Base-by-base conservation (phyloP, 2,113 vertebrate genomes). In the Tringa solitaria region DNA sequence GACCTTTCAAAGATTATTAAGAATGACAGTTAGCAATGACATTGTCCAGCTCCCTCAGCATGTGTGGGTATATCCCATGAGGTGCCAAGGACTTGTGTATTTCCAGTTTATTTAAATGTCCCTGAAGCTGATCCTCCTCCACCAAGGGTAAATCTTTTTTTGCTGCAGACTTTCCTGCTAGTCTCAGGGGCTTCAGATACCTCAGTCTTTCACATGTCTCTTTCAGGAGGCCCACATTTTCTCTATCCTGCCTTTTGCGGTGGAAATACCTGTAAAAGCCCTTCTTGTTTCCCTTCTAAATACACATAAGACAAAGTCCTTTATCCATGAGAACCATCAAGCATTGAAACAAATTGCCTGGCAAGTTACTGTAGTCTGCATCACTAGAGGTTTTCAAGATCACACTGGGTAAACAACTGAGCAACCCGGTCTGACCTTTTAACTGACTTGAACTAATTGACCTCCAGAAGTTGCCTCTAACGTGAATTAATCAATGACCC, bases 41-140 rank as follows among this genome's bases (percentile, higher is more conserved):
- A 79, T 26, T 0, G 0, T 16, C 11, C 60, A 54, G 21, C 11
- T 39, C 15, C 24, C 24, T 63, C 10, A 18, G 60, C 35, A 27
- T 28, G 59, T 61, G 60, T 63, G 35, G 10, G 16, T 39, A 63
- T 63, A 39, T 63, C 24, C 24, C 60, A 39, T 39, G 16, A 63
- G 17, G 24, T 28, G 16, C 35, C 35, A 39, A 6, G 23, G 19
- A 50, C 21, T 61, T 39, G 27, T 18, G 20, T 26, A 39, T 77
- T 77, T 77, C 20, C 28, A 37, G 5, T 32, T 24, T 61, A 48
- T 50, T 45, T 45, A 46, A 59, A 59, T 45, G 41, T 59, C 57
- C 33, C 32, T 45, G n/a, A 21, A 28, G 24, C 41, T 23, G 32
- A 24, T 61, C 14, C 56, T 54, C 5, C 21, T 63, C 17, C 21